Evolutionary conservation across 2,797 vertebrate genomes (phyloP).

Genomic region (Etheostoma nigrum): DNA sequence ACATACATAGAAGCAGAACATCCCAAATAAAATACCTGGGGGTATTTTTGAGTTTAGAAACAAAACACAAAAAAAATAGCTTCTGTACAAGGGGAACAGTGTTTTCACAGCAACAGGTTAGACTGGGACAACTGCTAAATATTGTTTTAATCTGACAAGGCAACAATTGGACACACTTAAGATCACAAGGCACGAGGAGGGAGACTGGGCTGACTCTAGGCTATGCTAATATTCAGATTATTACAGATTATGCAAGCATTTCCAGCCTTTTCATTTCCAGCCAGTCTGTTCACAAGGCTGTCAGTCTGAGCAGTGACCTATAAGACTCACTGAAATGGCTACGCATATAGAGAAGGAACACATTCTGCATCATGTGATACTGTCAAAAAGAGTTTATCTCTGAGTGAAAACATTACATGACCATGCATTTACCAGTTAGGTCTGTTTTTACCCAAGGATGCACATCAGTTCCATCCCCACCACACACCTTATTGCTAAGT

Average conservation of each 20-base stretch:
- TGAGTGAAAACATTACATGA: neutral
- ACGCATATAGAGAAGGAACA: conserved; percentile 17
- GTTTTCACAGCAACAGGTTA: conserved; percentile 34
- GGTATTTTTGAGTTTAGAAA: conserved; percentile 8
- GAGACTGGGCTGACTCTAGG: conserved; percentile 58
- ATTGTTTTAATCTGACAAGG: conserved; percentile 68
- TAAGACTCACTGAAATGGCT: neutral
- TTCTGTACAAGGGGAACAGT: conserved; percentile 14
- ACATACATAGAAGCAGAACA: neutral
- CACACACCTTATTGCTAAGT: neutral
- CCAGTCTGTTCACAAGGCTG: conserved; percentile 32
- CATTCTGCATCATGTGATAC: conserved; percentile 9
- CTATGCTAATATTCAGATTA: conserved; percentile 43
- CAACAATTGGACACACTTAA: conserved; percentile 69
- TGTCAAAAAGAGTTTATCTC: neutral
- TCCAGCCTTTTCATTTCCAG: conserved; percentile 21
- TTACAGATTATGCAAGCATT: conserved; percentile 7
- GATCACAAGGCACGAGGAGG: conserved; percentile 72
- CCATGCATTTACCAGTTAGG: neutral
- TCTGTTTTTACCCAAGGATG: conserved; percentile 4
- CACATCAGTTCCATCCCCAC: neutral
- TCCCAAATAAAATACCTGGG: neutral
- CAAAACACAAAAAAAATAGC: neutral
- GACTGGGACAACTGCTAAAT: conserved; percentile 60
- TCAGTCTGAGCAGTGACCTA: conserved; percentile 37